These are phyloP conservation scores for Ranitomeya variabilis DNA, from an alignment of 2,113 vertebrate genomes.

Conservation along the genomic window DNA sequence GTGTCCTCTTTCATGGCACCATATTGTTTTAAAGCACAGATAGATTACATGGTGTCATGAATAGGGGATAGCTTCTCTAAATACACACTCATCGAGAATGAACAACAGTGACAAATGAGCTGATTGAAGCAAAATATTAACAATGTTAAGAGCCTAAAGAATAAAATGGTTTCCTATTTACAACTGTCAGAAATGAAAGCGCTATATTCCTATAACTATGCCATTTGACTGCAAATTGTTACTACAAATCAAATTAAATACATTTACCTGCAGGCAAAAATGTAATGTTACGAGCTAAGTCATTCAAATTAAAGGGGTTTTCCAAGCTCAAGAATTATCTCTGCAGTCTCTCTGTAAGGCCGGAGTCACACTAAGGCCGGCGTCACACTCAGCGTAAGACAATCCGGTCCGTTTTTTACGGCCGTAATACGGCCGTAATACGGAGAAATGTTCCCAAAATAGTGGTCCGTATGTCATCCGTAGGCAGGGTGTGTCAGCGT, in stretches of 20 bases:
- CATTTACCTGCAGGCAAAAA: not conserved
- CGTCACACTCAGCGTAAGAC: too few species aligned
- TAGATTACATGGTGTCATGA: not conserved
- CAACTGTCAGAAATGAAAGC: not conserved
- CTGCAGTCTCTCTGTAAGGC: too few species aligned
- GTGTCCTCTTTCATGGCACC: conserved; percentile 19
- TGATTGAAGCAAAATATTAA: not conserved
- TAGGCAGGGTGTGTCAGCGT: too few species aligned
- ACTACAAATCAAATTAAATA: not conserved
- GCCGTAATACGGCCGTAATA: too few species aligned
- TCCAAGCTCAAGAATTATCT: too few species aligned
- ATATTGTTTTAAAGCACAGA: not conserved
- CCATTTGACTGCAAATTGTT: not conserved
- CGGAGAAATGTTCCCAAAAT: too few species aligned
- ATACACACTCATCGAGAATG: not conserved
- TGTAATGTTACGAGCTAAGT: too few species aligned
- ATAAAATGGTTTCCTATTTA: not conserved
- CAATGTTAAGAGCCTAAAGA: not conserved
- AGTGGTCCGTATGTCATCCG: too few species aligned
- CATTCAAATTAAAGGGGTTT: too few species aligned
- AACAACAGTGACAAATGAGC: not conserved
- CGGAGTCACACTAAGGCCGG: too few species aligned
- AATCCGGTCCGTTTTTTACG: too few species aligned
- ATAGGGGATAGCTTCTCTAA: not conserved
- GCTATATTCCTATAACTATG: not conserved